Evolutionary conservation across 2,113 vertebrate genomes (phyloP).

Genomic region (Brachyhypopomus gauderio): DNA sequence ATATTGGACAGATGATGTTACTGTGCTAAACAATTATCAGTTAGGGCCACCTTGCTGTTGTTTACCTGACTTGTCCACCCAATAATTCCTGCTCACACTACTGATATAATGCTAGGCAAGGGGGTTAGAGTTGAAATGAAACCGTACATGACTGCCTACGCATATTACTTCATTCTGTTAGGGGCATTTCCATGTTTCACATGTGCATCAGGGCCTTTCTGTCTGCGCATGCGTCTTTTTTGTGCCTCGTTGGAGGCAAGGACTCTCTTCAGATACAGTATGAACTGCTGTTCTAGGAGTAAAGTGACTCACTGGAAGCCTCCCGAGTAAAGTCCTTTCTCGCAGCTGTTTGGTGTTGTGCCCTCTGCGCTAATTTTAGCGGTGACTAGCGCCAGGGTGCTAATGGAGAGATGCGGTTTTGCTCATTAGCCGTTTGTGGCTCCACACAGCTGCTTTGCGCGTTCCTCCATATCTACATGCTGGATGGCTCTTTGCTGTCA

Average conservation of each 20-base stretch:
- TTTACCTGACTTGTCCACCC: too few species aligned
- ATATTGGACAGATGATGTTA: too few species aligned
- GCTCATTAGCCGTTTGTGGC: constrained; percentile 58
- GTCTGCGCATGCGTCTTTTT: too few species aligned
- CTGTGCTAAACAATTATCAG: too few species aligned
- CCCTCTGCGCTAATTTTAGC: constrained; percentile 67
- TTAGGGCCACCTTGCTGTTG: too few species aligned
- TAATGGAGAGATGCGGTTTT: constrained; percentile 34
- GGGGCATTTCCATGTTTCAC: too few species aligned
- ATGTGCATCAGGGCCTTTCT: too few species aligned
- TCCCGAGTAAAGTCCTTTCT: constrained; percentile 51
- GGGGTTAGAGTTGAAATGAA: too few species aligned
- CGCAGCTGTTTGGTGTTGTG: constrained; percentile 60
- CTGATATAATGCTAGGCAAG: too few species aligned
- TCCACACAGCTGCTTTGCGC: not conserved
- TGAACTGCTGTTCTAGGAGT: not conserved
- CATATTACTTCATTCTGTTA: too few species aligned
- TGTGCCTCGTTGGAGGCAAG: not conserved
- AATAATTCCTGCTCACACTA: too few species aligned
- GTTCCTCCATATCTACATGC: not conserved
- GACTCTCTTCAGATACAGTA: constrained; percentile 1
- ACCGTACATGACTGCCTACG: too few species aligned
- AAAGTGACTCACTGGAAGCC: not conserved
- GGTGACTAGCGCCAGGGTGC: constrained; percentile 56
- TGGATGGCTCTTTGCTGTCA: not conserved